These are phyloP conservation scores for Mamestra configurata DNA, from an alignment of 1,140 invertebrate genomes.

Conservation along the genomic window DNA sequence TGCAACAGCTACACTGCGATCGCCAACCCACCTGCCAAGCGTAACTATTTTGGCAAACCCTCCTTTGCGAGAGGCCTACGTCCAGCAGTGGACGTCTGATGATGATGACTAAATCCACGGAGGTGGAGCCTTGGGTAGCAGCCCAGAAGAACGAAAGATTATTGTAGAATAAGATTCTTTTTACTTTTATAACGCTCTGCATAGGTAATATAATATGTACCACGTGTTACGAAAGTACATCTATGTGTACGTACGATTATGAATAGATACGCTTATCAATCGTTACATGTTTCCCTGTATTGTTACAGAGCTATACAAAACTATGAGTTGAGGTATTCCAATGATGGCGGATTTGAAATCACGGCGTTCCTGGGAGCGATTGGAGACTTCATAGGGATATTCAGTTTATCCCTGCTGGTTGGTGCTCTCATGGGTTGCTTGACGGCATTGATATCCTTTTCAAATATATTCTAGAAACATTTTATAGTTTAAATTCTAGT, in stretches of 20 bases:
- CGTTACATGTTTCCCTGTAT: slow-evolving; percentile 30
- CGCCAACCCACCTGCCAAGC: too few species aligned
- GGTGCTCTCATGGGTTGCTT: slow-evolving; percentile 97
- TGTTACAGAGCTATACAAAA: slow-evolving; percentile 95
- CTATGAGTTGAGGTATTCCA: slow-evolving; percentile 94
- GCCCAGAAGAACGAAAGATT: too few species aligned
- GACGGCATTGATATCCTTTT: slow-evolving; percentile 96
- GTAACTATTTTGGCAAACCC: too few species aligned
- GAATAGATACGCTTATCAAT: not conserved
- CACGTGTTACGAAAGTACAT: not conserved
- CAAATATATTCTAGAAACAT: slow-evolving; percentile 31
- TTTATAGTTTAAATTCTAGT: too few species aligned
- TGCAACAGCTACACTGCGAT: too few species aligned
- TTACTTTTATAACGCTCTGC: too few species aligned
- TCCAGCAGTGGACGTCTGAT: too few species aligned
- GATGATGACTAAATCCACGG: too few species aligned
- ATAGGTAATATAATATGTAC: too few species aligned
- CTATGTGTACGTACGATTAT: not conserved
- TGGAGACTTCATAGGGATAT: slow-evolving; percentile 97
- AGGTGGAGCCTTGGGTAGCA: too few species aligned
- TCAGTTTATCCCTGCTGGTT: slow-evolving; percentile 96
- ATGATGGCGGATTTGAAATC: slow-evolving; percentile 94
- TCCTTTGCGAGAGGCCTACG: too few species aligned
- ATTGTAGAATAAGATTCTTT: too few species aligned
- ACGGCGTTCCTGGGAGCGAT: slow-evolving; percentile 96